A percentile compares a stretch with the other conserved stretches of the same genome.
phyloP scores from a whole-genome alignment of 2,113 vertebrate species.

The Tor tambroides region DNA sequence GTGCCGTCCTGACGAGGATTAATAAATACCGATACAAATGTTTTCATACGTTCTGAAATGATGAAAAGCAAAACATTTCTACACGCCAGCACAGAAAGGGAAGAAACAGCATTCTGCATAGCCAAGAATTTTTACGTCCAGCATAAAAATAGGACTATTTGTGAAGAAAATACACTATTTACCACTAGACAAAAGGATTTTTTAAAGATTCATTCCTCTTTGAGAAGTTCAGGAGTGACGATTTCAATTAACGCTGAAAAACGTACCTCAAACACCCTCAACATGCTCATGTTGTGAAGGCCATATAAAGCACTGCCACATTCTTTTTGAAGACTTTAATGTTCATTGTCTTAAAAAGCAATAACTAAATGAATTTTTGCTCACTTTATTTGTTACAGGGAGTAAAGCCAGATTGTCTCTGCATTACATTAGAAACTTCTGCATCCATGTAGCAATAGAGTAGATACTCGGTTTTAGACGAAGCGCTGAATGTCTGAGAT shows the following conservation, averaged over 20 bases:
- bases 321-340: slow-evolving; percentile 57
- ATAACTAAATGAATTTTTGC: slow-evolving; percentile 63
- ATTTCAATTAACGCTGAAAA: neutral
- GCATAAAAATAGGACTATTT: neutral
- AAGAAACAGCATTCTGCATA: slow-evolving; percentile 21
- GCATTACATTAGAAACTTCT: slow-evolving; percentile 27
- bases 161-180: neutral
- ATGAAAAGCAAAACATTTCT: neutral
- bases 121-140: neutral
- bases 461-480: slow-evolving; percentile 15
- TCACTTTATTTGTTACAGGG: slow-evolving; percentile 24
- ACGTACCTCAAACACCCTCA: slow-evolving; percentile 34
- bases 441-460: slow-evolving; percentile 49
- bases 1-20: slow-evolving; percentile 14
- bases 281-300: slow-evolving; percentile 43
- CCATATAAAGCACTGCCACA: slow-evolving; percentile 56
- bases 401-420: slow-evolving; percentile 40
- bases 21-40: neutral
- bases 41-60: neutral
- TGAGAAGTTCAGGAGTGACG: neutral
- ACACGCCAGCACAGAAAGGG: neutral
- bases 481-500: slow-evolving; percentile 5
- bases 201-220: neutral
- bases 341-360: slow-evolving; percentile 69
- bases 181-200: neutral